Conservation (phyloP, 2,888 invertebrate genomes). For the Ischnura elegans region DNA sequence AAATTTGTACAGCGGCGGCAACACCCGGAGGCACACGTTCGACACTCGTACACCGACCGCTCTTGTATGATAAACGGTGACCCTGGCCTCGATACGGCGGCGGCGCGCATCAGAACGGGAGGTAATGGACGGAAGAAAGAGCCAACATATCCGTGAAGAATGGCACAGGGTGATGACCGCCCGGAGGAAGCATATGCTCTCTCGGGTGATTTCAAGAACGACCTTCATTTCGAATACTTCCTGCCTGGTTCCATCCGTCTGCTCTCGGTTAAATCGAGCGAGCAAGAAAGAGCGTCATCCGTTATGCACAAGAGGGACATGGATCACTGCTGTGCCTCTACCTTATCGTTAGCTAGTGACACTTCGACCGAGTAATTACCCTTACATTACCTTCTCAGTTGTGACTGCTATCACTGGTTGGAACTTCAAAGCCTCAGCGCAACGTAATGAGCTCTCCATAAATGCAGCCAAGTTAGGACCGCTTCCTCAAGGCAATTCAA, state of each 20-base stretch:
- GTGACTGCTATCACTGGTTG: too few species aligned
- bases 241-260: neutral
- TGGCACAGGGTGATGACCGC: neutral
- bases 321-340: too few species aligned
- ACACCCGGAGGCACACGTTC: neutral
- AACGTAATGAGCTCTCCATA: too few species aligned
- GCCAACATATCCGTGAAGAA: neutral
- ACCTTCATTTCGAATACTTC: neutral
- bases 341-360: too few species aligned
- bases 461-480: too few species aligned
- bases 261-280: neutral
- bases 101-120: neutral
- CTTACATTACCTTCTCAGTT: too few species aligned
- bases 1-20: neutral
- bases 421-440: too few species aligned
- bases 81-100: slow-evolving; percentile 42
- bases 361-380: too few species aligned
- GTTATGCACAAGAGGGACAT: too few species aligned
- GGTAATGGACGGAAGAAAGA: neutral
- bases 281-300: neutral
- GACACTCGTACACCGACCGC: neutral
- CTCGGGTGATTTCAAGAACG: neutral
- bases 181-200: neutral
- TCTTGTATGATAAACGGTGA: slow-evolving; percentile 9
- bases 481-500: too few species aligned